phyloP scores from a whole-genome alignment of 2,888 invertebrate genomes.

The Lissonota sp. region DNA sequence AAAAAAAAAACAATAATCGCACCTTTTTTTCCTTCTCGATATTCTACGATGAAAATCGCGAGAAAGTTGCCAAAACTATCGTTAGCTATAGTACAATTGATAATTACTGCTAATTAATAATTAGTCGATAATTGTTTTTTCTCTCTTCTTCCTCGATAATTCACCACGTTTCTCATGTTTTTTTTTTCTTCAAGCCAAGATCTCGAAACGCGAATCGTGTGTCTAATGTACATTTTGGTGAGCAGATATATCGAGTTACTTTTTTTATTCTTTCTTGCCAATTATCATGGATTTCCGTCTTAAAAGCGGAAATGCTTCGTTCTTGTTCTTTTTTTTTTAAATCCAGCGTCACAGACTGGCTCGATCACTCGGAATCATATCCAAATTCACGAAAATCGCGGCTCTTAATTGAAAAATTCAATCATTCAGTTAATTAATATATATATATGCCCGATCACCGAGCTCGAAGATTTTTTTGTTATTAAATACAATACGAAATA shows the following conservation, averaged over 20 bases:
- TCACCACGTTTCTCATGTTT: conserved; percentile 31
- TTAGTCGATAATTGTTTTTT: conserved; percentile 63
- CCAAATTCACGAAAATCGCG: neutral
- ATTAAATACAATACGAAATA: conserved; percentile 57
- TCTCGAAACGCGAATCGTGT: conserved; percentile 29
- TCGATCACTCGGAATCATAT: conserved; percentile 22
- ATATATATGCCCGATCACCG: conserved; percentile 43
- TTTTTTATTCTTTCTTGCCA: conserved; percentile 21
- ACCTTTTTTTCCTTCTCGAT: neutral
- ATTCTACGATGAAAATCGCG: conserved; percentile 34
- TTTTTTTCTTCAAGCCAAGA: conserved; percentile 17
- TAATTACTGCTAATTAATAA: conserved; percentile 70
- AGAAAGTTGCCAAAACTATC: conserved; percentile 62
- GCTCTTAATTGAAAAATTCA: conserved; percentile 25
- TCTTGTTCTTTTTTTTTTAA: conserved; percentile 16
- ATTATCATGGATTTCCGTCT: conserved; percentile 30
- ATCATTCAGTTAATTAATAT: conserved; percentile 35
- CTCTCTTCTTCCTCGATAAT: neutral
- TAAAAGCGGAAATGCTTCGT: conserved; percentile 18
- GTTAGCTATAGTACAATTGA: conserved; percentile 64
- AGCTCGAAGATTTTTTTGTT: conserved; percentile 31
- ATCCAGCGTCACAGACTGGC: conserved; percentile 20
- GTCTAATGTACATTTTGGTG: conserved; percentile 53
- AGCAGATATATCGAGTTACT: conserved; percentile 30
- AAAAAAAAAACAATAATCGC: neutral